Conservation (phyloP, 2,797 vertebrate genomes). For the Protonibea diacanthus region DNA sequence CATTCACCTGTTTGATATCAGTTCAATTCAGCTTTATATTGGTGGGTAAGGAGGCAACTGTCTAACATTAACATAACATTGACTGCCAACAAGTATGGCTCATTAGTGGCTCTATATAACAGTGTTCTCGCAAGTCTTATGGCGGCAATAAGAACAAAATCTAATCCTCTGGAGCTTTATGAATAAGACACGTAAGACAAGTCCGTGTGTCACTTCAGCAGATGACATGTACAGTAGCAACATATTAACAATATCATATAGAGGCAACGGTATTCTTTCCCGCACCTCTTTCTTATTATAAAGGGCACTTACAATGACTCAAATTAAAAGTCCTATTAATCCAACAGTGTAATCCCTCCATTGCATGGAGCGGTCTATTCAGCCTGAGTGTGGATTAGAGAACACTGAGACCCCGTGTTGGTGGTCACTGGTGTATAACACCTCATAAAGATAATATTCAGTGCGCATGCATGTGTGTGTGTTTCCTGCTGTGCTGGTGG, state of each 20-base stretch:
- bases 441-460: constrained; percentile 80
- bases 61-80: neutral
- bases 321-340: constrained; percentile 84
- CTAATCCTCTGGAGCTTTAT: constrained; percentile 7
- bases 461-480: constrained; percentile 55
- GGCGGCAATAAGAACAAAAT: neutral
- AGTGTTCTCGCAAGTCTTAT: neutral
- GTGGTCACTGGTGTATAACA: constrained; percentile 83
- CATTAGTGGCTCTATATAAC: neutral
- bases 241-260: constrained; percentile 56
- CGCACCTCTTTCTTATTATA: constrained; percentile 64
- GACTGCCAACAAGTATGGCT: neutral
- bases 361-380: constrained; percentile 75
- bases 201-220: constrained; percentile 16
- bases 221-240: constrained; percentile 47
- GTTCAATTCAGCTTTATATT: neutral
- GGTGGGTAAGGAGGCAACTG: neutral
- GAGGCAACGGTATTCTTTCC: constrained; percentile 51
- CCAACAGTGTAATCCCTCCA: constrained; percentile 79
- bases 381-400: constrained; percentile 79
- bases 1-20: neutral
- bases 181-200: neutral
- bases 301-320: constrained; percentile 74
- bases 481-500: constrained; percentile 71
- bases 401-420: constrained; percentile 83